Percentiles rank a stretch among this genome's conserved stretches.
Conservation (phyloP, 2,113 vertebrate genomes). For the Pachycephala philippinensis region DNA sequence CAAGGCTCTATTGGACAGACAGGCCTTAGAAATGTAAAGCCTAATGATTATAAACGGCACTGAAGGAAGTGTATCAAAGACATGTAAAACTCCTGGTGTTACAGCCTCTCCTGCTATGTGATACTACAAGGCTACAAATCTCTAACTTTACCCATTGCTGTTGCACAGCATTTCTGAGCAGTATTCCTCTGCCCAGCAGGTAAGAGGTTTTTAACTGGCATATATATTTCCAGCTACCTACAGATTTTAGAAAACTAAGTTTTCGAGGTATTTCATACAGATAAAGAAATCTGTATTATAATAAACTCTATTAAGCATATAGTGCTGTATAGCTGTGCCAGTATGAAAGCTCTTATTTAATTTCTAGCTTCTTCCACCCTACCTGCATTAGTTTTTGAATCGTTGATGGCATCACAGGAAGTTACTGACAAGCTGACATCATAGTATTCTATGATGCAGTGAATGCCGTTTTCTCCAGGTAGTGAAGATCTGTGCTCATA, state of each 20-base stretch:
- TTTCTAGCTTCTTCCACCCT: background rate
- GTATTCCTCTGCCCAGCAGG: background rate
- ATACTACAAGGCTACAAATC: background rate
- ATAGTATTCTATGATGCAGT: conserved; percentile 14
- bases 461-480: background rate
- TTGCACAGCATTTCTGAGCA: background rate
- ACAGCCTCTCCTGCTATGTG: background rate
- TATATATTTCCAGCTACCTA: background rate
- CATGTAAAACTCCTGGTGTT: background rate
- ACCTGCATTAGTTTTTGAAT: conserved; percentile 22
- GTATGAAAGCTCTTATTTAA: conserved; percentile 34
- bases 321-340: background rate
- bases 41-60: background rate
- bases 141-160: background rate
- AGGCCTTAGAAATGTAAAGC: background rate
- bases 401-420: conserved; percentile 36
- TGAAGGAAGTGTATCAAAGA: background rate
- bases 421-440: conserved; percentile 27
- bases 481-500: conserved; percentile 4
- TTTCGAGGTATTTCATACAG: conserved; percentile 48
- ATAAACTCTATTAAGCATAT: background rate
- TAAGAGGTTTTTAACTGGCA: background rate
- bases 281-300: conserved; percentile 33
- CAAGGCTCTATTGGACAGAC: background rate
- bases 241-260: conserved; percentile 30